Evolutionary conservation across 2,888 invertebrate genomes (phyloP).

Genomic region (Mythimna pallens): DNA sequence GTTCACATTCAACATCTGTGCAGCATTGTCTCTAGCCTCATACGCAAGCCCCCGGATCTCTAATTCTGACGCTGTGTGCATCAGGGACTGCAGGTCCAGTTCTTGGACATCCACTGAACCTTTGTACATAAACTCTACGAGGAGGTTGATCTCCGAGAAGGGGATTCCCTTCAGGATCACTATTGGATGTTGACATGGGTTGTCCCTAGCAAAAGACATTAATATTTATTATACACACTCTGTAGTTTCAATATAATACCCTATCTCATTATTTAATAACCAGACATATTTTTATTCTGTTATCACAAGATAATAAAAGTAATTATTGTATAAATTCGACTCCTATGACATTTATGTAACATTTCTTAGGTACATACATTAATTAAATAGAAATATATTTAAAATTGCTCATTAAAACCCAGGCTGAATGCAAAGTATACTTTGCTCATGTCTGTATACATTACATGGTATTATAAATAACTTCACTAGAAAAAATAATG

Average conservation of each 20-base stretch:
- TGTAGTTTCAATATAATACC: slow-evolving; percentile 62
- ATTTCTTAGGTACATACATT: slow-evolving; percentile 49
- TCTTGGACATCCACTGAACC: slow-evolving; percentile 93
- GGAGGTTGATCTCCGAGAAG: slow-evolving; percentile 92
- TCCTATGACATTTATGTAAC: slow-evolving; percentile 74
- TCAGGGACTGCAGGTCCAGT: slow-evolving; percentile 91
- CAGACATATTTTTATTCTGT: slow-evolving; percentile 66
- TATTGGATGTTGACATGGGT: slow-evolving; percentile 94
- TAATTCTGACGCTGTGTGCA: slow-evolving; percentile 92
- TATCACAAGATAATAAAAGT: slow-evolving; percentile 73
- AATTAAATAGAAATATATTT: slow-evolving; percentile 49
- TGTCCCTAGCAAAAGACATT: slow-evolving; percentile 86
- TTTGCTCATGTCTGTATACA: slow-evolving; percentile 75
- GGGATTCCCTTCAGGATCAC: slow-evolving; percentile 93
- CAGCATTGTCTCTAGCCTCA: slow-evolving; percentile 90
- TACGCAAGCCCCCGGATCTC: slow-evolving; percentile 92
- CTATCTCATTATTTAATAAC: slow-evolving; percentile 69
- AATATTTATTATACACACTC: slow-evolving; percentile 48
- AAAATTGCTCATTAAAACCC: slow-evolving; percentile 57
- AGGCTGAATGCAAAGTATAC: slow-evolving; percentile 68
- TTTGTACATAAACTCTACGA: slow-evolving; percentile 93
- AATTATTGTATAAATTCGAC: slow-evolving; percentile 63
- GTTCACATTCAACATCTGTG: slow-evolving; percentile 89
- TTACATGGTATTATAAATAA: slow-evolving; percentile 79
- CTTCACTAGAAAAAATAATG: slow-evolving; percentile 83